phyloP scores from a whole-genome alignment of 2,797 vertebrate genomes.

The Meriones psammophilus region DNA sequence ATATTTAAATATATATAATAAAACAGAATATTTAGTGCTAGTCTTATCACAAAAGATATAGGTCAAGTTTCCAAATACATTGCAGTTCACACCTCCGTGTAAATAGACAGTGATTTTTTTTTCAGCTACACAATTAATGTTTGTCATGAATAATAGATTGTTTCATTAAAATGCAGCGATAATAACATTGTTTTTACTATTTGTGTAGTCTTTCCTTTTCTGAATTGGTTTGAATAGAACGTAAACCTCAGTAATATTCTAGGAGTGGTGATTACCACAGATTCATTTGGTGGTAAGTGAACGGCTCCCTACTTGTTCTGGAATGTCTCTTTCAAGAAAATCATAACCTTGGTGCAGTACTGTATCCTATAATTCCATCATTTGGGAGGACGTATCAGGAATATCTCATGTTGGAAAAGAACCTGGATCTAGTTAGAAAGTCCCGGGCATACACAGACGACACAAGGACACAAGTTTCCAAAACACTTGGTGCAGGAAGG shows the following conservation, averaged over 20 bases:
- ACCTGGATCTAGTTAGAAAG: neutral
- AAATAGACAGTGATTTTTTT: neutral
- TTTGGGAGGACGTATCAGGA: neutral
- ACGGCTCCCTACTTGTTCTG: neutral
- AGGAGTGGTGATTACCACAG: neutral
- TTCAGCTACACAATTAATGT: neutral
- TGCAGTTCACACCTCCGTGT: neutral
- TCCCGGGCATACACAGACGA: neutral
- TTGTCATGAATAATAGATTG: neutral
- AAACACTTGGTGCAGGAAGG: neutral
- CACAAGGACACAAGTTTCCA: neutral
- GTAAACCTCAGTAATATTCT: neutral
- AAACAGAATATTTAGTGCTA: conserved; percentile 37
- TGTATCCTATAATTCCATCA: neutral
- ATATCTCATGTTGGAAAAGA: neutral
- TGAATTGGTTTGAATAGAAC: conserved; percentile 4
- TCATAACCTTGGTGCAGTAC: neutral
- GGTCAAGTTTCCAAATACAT: neutral
- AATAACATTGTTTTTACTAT: neutral
- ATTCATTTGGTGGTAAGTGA: conserved; percentile 8
- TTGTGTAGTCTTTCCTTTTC: neutral
- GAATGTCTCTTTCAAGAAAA: neutral
- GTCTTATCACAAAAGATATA: neutral
- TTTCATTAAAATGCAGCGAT: neutral
- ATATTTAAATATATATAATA: conserved; percentile 43